phyloP scores from a whole-genome alignment of 1,140 invertebrate genomes.

The Ostrea edulis region DNA sequence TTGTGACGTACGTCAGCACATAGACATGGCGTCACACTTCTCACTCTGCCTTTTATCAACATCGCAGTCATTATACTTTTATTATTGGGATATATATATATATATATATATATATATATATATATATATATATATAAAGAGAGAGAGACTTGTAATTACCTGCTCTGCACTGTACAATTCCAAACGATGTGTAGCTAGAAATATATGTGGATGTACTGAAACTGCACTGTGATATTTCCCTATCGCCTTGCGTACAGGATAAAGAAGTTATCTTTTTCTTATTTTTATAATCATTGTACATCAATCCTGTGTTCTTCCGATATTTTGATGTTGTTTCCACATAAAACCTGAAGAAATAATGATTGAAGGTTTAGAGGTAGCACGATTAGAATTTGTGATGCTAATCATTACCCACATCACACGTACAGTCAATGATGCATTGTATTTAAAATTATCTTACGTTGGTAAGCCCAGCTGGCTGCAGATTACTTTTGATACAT shows the following conservation, averaged over 20 bases:
- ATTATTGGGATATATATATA: no score
- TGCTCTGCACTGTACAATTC: not conserved
- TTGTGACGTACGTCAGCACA: no score
- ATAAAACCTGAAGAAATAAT: constrained; percentile 2
- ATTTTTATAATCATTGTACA: not conserved
- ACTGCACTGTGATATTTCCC: not conserved
- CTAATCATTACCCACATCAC: no score
- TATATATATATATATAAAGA: no score
- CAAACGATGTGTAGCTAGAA: not conserved
- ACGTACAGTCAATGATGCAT: no score
- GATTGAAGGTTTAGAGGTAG: no score
- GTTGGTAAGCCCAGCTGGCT: not conserved
- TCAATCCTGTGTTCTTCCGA: not conserved
- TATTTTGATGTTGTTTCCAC: not conserved
- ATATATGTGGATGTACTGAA: not conserved
- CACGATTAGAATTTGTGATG: no score
- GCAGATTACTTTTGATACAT: not conserved
- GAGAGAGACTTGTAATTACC: not conserved
- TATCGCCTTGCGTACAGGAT: not conserved
- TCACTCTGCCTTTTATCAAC: no score
- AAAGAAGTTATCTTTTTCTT: not conserved
- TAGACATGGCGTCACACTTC: no score
- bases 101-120: no score
- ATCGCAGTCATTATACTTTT: no score
- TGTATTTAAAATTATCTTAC: not conserved